Evolutionary conservation across 2,888 invertebrate genomes (phyloP).

Genomic region (Cylloceria caligata): DNA sequence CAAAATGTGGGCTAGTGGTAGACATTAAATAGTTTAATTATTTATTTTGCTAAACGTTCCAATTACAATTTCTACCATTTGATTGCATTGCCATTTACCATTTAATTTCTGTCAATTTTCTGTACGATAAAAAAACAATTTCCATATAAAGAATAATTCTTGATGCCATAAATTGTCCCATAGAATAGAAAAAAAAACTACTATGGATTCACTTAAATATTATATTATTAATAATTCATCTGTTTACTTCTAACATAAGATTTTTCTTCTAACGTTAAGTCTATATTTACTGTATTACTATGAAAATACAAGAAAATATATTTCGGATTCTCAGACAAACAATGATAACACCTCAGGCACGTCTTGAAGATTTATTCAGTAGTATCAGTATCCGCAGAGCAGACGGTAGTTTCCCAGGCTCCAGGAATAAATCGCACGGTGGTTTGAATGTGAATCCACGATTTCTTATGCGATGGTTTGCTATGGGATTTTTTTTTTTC

Average conservation of each 20-base stretch:
- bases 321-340: constrained; percentile 9
- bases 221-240: no score
- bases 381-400: not conserved
- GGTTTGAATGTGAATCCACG: constrained; percentile 5
- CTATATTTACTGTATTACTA: not conserved
- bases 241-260: not conserved
- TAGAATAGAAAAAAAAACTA: no score
- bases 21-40: no score
- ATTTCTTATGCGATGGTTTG: constrained; percentile 11
- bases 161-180: no score
- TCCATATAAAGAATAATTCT: no score
- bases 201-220: no score
- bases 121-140: no score
- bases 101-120: no score
- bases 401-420: constrained; percentile 20
- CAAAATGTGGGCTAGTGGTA: no score
- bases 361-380: constrained; percentile 7
- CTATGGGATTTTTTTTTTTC: constrained; percentile 53
- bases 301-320: not conserved
- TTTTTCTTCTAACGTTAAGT: not conserved
- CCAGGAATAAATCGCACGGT: constrained; percentile 31
- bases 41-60: no score
- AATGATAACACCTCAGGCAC: not conserved
- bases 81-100: no score
- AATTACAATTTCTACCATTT: no score